These are phyloP conservation scores for Istiophorus platypterus DNA, from an alignment of 2,113 vertebrate species.

Conservation along the genomic window DNA sequence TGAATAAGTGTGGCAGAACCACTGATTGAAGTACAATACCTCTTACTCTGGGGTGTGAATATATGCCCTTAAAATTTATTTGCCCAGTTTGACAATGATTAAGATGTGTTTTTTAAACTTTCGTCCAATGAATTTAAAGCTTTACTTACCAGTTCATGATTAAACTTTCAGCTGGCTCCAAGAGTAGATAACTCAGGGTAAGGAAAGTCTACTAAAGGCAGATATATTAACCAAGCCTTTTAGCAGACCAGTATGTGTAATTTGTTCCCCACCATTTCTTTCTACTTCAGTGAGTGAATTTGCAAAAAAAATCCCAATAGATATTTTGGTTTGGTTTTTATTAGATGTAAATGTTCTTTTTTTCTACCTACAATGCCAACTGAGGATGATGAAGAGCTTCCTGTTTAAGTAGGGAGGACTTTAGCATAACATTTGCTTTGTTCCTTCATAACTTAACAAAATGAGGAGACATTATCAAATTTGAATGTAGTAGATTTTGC, in stretches of 20 bases:
- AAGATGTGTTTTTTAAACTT: not conserved
- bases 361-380: conserved; percentile 1
- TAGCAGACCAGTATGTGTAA: not conserved
- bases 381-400: conserved; percentile 23
- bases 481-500: not conserved
- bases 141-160: not conserved
- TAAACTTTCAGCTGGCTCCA: not conserved
- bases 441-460: not conserved
- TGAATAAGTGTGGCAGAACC: not conserved
- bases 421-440: not conserved
- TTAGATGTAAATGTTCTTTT: conserved; percentile 11
- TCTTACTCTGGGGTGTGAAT: not conserved
- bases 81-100: not conserved
- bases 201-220: conserved; percentile 16
- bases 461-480: not conserved
- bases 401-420: conserved; percentile 2
- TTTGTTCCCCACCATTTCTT: not conserved
- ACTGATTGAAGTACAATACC: not conserved
- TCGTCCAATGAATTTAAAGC: not conserved
- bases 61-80: not conserved
- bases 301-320: not conserved
- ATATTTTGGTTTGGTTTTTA: conserved; percentile 9
- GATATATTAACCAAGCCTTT: not conserved
- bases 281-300: not conserved
- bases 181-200: not conserved